Percentiles rank a stretch among this genome's conserved stretches.
Conservation (phyloP, 2,888 invertebrate genomes). For the Escarpia spicata region DNA sequence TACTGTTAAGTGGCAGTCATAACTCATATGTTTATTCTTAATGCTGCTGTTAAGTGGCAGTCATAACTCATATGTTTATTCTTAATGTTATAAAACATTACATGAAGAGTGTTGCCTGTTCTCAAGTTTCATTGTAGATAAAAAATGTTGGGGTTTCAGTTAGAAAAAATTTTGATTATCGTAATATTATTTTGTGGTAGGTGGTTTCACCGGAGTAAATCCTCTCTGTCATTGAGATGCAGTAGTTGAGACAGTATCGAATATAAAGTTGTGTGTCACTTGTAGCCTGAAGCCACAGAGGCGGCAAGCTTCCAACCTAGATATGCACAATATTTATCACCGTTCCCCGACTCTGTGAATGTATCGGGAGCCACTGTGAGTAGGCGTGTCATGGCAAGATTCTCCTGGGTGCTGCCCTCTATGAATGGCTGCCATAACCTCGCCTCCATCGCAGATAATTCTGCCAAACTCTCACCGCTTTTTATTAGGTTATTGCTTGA, state of each 20-base stretch:
- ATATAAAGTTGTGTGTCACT: background rate
- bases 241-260: background rate
- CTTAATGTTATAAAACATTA: no score
- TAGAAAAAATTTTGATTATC: background rate
- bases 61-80: no score
- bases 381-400: background rate
- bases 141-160: background rate
- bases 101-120: no score
- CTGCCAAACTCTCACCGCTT: background rate
- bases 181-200: background rate
- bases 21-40: no score
- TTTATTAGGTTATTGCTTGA: background rate
- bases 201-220: background rate
- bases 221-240: background rate
- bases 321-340: constrained; percentile 16
- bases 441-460: background rate
- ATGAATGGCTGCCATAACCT: background rate
- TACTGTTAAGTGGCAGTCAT: no score
- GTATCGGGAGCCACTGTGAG: background rate
- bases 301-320: background rate
- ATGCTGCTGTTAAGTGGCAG: no score
- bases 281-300: background rate
- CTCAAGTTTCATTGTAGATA: background rate
- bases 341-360: background rate
- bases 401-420: background rate